A percentile compares a stretch with the other conserved stretches of the same genome.
phyloP scores from a whole-genome alignment of 2,797 vertebrate species.

The Xerus rutilus region DNA sequence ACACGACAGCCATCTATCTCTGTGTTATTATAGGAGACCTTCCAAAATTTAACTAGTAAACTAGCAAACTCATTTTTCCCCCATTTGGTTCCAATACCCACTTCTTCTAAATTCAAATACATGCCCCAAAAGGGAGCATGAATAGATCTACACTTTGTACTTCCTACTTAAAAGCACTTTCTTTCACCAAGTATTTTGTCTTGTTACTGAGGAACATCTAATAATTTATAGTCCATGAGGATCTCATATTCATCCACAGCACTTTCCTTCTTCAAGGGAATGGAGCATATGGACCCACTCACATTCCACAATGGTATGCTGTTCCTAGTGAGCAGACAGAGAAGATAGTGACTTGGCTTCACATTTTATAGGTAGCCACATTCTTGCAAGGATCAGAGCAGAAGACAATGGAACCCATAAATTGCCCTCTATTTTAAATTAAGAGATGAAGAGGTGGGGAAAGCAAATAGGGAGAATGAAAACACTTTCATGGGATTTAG shows the following conservation, averaged over 20 bases:
- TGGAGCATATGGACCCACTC: background rate
- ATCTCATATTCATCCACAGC: background rate
- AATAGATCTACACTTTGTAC: background rate
- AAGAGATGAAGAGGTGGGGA: fast-evolving
- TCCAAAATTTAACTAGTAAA: background rate
- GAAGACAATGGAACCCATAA: background rate
- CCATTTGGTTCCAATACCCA: slow-evolving; percentile 31
- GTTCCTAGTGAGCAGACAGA: background rate
- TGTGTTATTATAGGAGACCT: slow-evolving; percentile 1
- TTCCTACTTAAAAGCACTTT: background rate
- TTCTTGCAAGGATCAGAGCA: background rate
- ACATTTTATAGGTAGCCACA: background rate
- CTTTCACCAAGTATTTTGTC: background rate
- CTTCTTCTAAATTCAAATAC: slow-evolving; percentile 64
- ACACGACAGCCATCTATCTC: background rate
- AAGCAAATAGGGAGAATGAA: background rate
- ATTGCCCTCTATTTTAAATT: background rate
- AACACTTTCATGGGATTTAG: background rate
- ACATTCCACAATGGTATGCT: background rate
- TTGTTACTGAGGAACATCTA: background rate
- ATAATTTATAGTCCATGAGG: background rate
- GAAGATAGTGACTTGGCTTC: background rate
- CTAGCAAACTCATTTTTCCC: background rate
- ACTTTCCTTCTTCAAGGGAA: background rate
- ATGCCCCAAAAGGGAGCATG: fast-evolving